A percentile compares a stretch with the other conserved stretches of the same genome.
Evolutionary conservation across 2,797 vertebrate species (phyloP).

Genomic region (Chanos chanos): DNA sequence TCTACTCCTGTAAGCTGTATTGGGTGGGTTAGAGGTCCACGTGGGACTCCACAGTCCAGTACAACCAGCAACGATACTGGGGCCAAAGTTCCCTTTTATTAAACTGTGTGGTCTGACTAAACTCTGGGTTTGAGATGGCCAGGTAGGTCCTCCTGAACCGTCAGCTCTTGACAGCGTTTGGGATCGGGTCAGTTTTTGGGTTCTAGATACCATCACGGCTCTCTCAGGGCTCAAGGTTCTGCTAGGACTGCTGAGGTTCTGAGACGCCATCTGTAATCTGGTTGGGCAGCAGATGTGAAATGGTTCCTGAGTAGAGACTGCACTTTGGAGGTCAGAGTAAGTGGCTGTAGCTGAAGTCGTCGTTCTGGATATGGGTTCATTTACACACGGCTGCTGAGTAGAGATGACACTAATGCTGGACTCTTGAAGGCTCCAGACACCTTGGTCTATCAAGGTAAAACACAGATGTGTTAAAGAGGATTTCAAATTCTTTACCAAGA

Average conservation of each 20-base stretch:
- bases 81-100: too few relatives aligned
- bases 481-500: too few relatives aligned
- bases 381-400: neutral
- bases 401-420: neutral
- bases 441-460: neutral
- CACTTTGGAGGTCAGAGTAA: too few relatives aligned
- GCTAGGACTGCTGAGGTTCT: too few relatives aligned
- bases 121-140: conserved; percentile 6
- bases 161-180: too few relatives aligned
- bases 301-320: too few relatives aligned
- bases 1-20: neutral
- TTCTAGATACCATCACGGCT: conserved; percentile 30
- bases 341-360: too few relatives aligned
- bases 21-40: neutral
- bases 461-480: neutral
- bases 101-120: neutral
- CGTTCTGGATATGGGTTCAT: too few relatives aligned
- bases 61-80: neutral
- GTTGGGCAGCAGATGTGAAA: too few relatives aligned
- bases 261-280: too few relatives aligned
- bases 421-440: neutral
- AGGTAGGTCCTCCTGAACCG: too few relatives aligned
- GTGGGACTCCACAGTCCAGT: neutral
- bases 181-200: neutral
- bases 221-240: conserved; percentile 18